Conservation (phyloP, 2,888 invertebrate species). For the Clunio marinus region DNA sequence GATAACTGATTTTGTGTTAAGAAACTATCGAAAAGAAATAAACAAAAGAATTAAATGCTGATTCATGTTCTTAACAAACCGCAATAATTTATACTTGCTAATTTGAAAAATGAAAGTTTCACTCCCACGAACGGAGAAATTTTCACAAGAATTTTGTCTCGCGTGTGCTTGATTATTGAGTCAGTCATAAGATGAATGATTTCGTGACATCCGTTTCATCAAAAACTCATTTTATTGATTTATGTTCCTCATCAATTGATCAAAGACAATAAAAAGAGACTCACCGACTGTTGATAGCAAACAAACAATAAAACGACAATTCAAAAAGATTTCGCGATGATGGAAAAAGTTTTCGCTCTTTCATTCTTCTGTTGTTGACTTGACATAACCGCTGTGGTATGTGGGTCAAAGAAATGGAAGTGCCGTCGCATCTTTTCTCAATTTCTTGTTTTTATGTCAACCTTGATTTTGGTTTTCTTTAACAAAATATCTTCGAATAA, state of each 20-base stretch:
- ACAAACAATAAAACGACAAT: no score
- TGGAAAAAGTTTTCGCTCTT: constrained; percentile 2
- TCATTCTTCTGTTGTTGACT: neutral
- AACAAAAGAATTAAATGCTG: neutral
- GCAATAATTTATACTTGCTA: neutral
- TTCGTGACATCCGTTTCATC: no score
- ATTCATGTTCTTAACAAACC: neutral
- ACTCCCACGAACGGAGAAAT: neutral
- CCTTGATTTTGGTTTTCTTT: no score
- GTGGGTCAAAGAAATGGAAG: constrained; percentile 18
- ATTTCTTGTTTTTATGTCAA: no score
- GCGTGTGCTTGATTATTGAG: no score
- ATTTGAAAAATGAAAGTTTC: constrained; percentile 1
- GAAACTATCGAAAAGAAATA: neutral
- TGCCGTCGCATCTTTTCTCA: neutral
- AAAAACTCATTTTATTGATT: no score
- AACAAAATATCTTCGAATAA: no score
- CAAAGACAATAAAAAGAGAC: no score
- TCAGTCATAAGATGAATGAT: no score
- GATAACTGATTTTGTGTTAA: neutral
- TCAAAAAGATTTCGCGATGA: neutral
- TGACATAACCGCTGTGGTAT: constrained; percentile 18
- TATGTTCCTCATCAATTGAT: no score
- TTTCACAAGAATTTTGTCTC: no score
- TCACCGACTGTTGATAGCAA: no score